phyloP scores from a whole-genome alignment of 2,797 vertebrate genomes.

The Hephaestus fuliginosus region DNA sequence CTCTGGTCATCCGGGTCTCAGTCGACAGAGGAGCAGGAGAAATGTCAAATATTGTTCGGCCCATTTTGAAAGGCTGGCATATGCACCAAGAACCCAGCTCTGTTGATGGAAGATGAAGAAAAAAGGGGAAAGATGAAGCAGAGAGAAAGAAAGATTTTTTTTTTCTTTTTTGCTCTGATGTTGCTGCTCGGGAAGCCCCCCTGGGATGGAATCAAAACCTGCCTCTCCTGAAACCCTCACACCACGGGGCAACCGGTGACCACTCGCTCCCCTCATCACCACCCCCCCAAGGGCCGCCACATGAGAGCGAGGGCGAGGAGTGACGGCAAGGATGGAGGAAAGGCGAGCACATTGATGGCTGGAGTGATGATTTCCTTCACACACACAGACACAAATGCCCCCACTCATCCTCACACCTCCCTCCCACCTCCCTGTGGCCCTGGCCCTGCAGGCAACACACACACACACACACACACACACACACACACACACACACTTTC shows the following conservation, averaged over 20 bases:
- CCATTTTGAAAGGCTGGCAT: slow-evolving; percentile 28
- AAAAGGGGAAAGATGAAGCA: slow-evolving; percentile 36
- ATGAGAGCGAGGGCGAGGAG: slow-evolving; percentile 47
- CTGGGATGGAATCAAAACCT: slow-evolving; percentile 81
- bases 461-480: slow-evolving; percentile 55
- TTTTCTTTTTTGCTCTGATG: slow-evolving; percentile 59
- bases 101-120: slow-evolving; percentile 58
- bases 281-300: slow-evolving; percentile 23
- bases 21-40: slow-evolving; percentile 35
- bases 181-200: slow-evolving; percentile 55
- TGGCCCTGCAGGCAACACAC: slow-evolving; percentile 73
- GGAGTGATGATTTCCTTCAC: slow-evolving; percentile 83
- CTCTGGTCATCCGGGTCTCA: slow-evolving; percentile 25
- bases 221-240: slow-evolving; percentile 75
- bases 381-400: slow-evolving; percentile 66
- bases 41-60: slow-evolving; percentile 65
- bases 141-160: slow-evolving; percentile 23
- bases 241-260: slow-evolving; percentile 69
- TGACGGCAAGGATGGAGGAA: slow-evolving; percentile 60
- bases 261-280: slow-evolving; percentile 33
- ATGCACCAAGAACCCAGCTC: slow-evolving; percentile 24
- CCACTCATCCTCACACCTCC: slow-evolving; percentile 67
- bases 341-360: slow-evolving; percentile 68
- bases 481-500: slow-evolving; percentile 66
- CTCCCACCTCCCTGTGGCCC: slow-evolving; percentile 70